These are phyloP conservation scores for Drosophila sordidula DNA, from an alignment of 2,888 invertebrate species.

Conservation along the genomic window DNA sequence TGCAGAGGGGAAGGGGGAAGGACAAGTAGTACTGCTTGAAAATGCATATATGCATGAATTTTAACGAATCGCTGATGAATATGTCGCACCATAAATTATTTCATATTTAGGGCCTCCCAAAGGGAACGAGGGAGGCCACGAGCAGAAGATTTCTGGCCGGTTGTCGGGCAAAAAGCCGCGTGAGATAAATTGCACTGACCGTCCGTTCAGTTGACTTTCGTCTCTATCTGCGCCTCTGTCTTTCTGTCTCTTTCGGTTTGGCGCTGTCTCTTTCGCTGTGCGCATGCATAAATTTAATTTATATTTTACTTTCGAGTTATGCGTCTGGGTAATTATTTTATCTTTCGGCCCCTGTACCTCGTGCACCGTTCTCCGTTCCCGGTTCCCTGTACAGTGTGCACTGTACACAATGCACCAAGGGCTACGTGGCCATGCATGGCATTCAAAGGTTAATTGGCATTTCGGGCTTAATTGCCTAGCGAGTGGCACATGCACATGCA, in stretches of 20 bases:
- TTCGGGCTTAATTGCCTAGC: conserved; percentile 75
- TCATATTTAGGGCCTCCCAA: conserved; percentile 69
- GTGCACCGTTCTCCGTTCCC: not conserved
- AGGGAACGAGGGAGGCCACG: not conserved
- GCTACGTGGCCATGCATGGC: conserved; percentile 75
- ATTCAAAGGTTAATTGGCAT: conserved; percentile 80
- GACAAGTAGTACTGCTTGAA: conserved; percentile 50
- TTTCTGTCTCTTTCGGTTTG: not conserved
- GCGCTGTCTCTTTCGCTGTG: conserved; percentile 56
- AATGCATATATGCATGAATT: conserved; percentile 80
- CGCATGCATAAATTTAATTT: conserved; percentile 77
- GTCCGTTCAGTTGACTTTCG: conserved; percentile 1
- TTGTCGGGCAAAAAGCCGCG: conserved; percentile 53
- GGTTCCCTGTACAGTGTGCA: conserved; percentile 8
- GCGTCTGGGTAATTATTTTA: conserved; percentile 81
- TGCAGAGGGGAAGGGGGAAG: not conserved
- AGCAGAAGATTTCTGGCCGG: conserved; percentile 21
- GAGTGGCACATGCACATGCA: conserved; percentile 57
- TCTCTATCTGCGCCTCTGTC: not conserved
- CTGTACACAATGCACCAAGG: conserved; percentile 48
- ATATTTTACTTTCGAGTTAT: conserved; percentile 79
- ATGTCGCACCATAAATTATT: conserved; percentile 83
- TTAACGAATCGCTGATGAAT: conserved; percentile 83
- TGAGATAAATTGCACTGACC: conserved; percentile 74
- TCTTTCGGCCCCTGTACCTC: conserved; percentile 50